Evolutionary conservation across 2,888 invertebrate species (phyloP).

Genomic region (Aleiodes testaceus): DNA sequence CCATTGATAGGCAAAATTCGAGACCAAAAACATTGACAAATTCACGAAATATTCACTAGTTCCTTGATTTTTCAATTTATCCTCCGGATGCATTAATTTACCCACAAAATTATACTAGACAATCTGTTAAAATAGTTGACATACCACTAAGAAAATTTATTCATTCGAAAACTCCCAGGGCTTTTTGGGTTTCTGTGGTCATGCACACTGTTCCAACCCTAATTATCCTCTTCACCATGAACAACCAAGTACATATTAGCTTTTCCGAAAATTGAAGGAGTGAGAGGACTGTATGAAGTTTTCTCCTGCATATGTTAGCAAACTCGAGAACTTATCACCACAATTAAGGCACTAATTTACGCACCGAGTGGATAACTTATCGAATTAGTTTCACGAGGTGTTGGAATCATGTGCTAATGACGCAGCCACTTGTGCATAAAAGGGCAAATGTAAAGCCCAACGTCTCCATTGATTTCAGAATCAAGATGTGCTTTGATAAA

Average conservation of each 20-base stretch:
- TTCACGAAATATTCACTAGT: neutral
- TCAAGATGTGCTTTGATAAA: neutral
- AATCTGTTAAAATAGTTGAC: conserved; percentile 18
- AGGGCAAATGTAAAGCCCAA: neutral
- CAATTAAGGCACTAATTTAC: conserved; percentile 30
- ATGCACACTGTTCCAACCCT: neutral
- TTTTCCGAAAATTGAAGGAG: conserved; percentile 8
- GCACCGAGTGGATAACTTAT: conserved; percentile 22
- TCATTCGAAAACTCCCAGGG: conserved; percentile 14
- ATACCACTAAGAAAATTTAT: conserved; percentile 18
- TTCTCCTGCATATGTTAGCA: neutral
- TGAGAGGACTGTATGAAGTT: conserved; percentile 21
- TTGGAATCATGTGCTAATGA: neutral
- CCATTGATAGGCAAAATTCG: conserved; percentile 24
- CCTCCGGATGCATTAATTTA: neutral
- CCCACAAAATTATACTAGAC: conserved; percentile 9
- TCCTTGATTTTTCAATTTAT: neutral
- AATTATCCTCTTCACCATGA: neutral
- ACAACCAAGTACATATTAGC: neutral
- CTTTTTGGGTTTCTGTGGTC: conserved; percentile 12
- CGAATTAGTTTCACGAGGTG: conserved; percentile 16
- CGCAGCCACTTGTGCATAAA: neutral
- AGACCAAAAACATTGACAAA: conserved; percentile 16
- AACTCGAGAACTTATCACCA: neutral
- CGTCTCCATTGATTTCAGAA: neutral